Conservation (phyloP, 2,888 invertebrate species). For the Noctuana brunneofusca region DNA sequence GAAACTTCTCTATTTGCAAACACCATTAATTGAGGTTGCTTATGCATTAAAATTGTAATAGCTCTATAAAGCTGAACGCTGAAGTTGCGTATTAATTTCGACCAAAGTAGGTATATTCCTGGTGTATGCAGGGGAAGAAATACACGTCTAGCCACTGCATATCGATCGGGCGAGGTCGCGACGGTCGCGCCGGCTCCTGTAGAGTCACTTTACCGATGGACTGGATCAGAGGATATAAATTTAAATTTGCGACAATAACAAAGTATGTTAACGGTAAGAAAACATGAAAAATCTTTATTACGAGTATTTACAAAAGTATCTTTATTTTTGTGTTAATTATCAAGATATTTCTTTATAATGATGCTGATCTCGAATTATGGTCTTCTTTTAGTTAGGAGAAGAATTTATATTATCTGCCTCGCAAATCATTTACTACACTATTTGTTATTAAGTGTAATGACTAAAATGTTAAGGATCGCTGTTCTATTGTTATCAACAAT, state of each 20-base stretch:
- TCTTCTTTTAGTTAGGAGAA: no score
- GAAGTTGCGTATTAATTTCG: slow-evolving; percentile 10
- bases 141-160: slow-evolving; percentile 71
- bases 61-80: slow-evolving; percentile 6
- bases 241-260: slow-evolving; percentile 7
- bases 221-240: slow-evolving; percentile 14
- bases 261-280: neutral
- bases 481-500: no score
- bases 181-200: slow-evolving; percentile 49
- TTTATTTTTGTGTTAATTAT: no score
- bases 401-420: no score
- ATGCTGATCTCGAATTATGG: no score
- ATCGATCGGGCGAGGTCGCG: slow-evolving; percentile 66
- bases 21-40: neutral
- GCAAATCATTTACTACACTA: no score
- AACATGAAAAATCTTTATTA: no score
- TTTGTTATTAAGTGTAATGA: no score
- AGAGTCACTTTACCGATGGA: slow-evolving; percentile 65
- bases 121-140: slow-evolving; percentile 60
- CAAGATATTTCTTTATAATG: no score
- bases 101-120: slow-evolving; percentile 37
- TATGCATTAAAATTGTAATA: neutral
- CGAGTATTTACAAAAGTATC: no score
- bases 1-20: no score
- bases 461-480: no score